Base-by-base conservation (phyloP, 2,888 invertebrate species). In the Hypena proboscidalis region DNA sequence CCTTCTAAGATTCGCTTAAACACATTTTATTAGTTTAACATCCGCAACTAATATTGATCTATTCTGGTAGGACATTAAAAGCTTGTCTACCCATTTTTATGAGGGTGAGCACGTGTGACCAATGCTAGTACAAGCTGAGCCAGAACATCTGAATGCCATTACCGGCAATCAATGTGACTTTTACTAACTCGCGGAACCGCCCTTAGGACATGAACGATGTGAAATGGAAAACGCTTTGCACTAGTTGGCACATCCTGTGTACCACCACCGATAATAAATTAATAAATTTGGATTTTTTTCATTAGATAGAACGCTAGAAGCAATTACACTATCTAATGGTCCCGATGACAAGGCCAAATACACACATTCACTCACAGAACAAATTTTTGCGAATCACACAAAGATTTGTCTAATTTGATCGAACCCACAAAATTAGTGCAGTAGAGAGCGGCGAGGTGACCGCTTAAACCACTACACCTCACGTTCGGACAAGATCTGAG, bases 71-170 rank as follows among this genome's bases (percentile, higher is more conserved):
- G 38, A 43, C 41, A 70, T 67, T 65, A 51, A 58, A 54, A 52
- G 54, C 45, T 65, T 41, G 48, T 54, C 57, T 54, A 48, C 58
- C 3, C 42, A 51, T 34, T 50, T 42, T 47, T 54, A 48, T 46
- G 37, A 50, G 50, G 48, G 51, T 52, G 45, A 35, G 42, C 57
- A 44, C 58, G 60, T 62, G 57, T 56, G 48, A 48, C 46, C 50
- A 48, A 31, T 40, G 52, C 42, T n/a, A n/a, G n/a, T n/a, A n/a
- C 37, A 43, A 49, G 48, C 38, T 32, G 27, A 27, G 31, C 44
- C 51, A 46, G 53, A 42, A 76, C 83, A 79, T 84, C 83, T 80
- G 84, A 66, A 68, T 67, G 62, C 49, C 63, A 58, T 73, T 65
- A 71, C 59, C 36, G 36, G 43, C 59, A 52, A 67, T n/a, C 69